phyloP scores from a whole-genome alignment of 2,113 vertebrate species.

The Ochotona princeps region DNA sequence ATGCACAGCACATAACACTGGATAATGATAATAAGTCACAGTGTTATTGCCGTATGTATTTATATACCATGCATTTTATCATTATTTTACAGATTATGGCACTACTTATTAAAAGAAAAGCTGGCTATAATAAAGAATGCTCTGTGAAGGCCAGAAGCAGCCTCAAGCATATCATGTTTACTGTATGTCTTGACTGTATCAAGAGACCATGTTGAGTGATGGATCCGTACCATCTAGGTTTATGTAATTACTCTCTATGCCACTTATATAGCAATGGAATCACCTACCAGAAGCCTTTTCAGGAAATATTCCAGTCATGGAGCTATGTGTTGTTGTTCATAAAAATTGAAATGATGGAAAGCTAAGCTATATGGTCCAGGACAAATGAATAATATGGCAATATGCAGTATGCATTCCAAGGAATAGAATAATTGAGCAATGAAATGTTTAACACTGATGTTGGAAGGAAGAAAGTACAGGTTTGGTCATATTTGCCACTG shows the following conservation, averaged over 20 bases:
- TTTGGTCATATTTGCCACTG: background rate
- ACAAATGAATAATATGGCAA: background rate
- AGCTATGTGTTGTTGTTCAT: too few species aligned
- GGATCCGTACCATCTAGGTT: too few species aligned
- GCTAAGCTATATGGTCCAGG: background rate
- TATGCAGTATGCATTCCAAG: background rate
- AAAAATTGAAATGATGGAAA: background rate
- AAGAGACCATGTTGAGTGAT: too few species aligned
- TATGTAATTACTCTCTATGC: too few species aligned
- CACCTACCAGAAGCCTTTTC: too few species aligned
- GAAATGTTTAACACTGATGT: background rate
- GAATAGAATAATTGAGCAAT: background rate
- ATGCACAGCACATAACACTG: too few species aligned
- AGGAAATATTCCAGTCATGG: too few species aligned
- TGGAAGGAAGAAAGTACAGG: background rate
- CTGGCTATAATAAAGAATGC: background rate
- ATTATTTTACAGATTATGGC: background rate
- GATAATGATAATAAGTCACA: too few species aligned
- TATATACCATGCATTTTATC: background rate
- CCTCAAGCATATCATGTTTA: too few species aligned
- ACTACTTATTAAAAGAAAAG: background rate
- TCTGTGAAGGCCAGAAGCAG: too few species aligned
- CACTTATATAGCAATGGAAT: too few species aligned
- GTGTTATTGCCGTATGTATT: background rate
- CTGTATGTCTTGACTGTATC: too few species aligned